A percentile compares a stretch with the other conserved stretches of the same genome.
Conservation (phyloP, 2,888 invertebrate species). For the Odontocerum albicorne region DNA sequence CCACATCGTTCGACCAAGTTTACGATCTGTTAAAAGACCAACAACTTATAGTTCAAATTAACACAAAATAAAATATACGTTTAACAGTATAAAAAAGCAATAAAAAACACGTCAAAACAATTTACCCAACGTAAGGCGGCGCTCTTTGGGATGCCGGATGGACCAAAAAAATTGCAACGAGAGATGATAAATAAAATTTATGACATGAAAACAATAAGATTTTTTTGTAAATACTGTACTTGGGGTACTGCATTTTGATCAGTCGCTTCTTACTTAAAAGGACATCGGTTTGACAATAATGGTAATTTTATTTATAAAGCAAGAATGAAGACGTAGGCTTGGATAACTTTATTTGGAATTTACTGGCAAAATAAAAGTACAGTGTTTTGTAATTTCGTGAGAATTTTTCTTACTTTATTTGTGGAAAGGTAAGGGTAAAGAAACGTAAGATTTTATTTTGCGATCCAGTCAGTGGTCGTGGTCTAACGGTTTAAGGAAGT, state of each 20-base stretch:
- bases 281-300: constrained; percentile 19
- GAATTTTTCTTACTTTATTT: no score
- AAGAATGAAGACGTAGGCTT: constrained; percentile 27
- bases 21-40: constrained; percentile 62
- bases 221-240: constrained; percentile 1
- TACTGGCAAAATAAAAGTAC: no score
- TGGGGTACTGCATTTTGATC: constrained; percentile 48
- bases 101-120: constrained; percentile 60
- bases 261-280: constrained; percentile 8
- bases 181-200: constrained; percentile 59
- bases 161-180: constrained; percentile 58
- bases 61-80: constrained; percentile 55
- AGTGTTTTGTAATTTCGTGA: no score
- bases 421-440: no score
- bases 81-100: constrained; percentile 41
- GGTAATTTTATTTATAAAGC: constrained; percentile 33
- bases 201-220: constrained; percentile 53
- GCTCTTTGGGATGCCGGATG: constrained; percentile 43
- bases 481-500: no score
- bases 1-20: constrained; percentile 42
- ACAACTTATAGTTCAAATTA: constrained; percentile 59
- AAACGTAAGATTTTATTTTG: no score
- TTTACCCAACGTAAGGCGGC: constrained; percentile 46
- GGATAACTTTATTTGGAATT: constrained; percentile 7
- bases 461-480: no score